Evolutionary conservation across 1,140 invertebrate species (phyloP).

Genomic region (Drosophila littoralis): DNA sequence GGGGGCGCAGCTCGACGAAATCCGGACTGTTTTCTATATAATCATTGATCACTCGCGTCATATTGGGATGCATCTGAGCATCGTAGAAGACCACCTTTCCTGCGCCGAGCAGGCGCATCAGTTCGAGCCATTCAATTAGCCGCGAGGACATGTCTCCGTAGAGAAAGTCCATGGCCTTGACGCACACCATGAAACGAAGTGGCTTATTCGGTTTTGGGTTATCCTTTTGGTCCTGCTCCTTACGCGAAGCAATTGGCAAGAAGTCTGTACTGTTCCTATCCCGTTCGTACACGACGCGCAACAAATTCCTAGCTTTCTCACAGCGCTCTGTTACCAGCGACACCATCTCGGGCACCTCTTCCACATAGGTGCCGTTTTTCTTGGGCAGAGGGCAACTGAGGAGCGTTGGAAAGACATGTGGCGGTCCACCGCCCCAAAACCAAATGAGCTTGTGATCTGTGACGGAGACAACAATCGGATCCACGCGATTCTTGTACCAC

Average conservation of each 20-base stretch:
- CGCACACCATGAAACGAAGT: slow-evolving; percentile 95
- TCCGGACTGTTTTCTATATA: slow-evolving; percentile 39
- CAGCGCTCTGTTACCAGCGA: slow-evolving; percentile 91
- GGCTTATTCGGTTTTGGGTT: neutral
- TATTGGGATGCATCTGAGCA: slow-evolving; percentile 94
- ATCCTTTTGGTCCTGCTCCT: neutral
- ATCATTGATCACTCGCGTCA: slow-evolving; percentile 90
- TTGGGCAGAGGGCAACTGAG: slow-evolving; percentile 93
- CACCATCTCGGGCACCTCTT: slow-evolving; percentile 90
- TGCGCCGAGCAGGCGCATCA: slow-evolving; percentile 93
- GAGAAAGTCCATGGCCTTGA: slow-evolving; percentile 95
- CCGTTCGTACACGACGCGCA: slow-evolving; percentile 91
- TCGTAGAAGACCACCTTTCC: slow-evolving; percentile 96
- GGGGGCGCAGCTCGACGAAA: slow-evolving; percentile 87
- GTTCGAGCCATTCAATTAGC: slow-evolving; percentile 97
- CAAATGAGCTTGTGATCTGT: slow-evolving; percentile 95
- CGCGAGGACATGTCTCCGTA: slow-evolving; percentile 94
- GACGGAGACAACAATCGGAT: slow-evolving; percentile 90
- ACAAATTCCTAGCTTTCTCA: slow-evolving; percentile 91
- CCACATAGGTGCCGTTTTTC: slow-evolving; percentile 85
- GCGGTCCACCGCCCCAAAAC: slow-evolving; percentile 96
- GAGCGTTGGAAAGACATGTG: slow-evolving; percentile 93
- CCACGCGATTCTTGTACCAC: slow-evolving; percentile 92
- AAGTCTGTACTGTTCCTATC: neutral
- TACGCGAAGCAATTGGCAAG: neutral